A percentile compares a stretch with the other conserved stretches of the same genome.
These are phyloP conservation scores for Drosophila diplacantha DNA, from an alignment of 2,888 invertebrate species.

Conservation along the genomic window DNA sequence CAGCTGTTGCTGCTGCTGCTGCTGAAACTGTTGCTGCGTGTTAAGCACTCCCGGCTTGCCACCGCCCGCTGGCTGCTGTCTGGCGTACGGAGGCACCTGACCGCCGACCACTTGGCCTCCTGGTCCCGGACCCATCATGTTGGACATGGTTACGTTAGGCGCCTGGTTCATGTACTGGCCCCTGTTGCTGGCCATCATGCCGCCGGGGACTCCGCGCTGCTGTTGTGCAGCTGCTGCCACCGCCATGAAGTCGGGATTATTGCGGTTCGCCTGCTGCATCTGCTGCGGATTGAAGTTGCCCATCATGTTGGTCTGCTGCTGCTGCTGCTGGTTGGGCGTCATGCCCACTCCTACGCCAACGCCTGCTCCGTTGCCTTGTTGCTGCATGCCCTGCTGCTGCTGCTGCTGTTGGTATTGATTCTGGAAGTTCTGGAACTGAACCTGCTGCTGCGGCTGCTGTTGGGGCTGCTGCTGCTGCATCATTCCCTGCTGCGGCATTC, in stretches of 20 bases:
- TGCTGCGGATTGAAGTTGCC: conserved; percentile 77
- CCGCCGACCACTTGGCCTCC: conserved; percentile 76
- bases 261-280: conserved; percentile 75
- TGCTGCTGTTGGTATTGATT: conserved; percentile 79
- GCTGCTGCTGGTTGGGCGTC: conserved; percentile 69
- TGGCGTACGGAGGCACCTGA: conserved; percentile 88
- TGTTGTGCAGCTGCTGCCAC: conserved; percentile 68
- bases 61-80: conserved; percentile 77
- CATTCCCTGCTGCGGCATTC: conserved; percentile 76
- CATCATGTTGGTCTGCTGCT: conserved; percentile 75
- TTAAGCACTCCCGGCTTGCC: conserved; percentile 75
- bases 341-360: conserved; percentile 61
- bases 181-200: conserved; percentile 74
- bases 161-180: conserved; percentile 80
- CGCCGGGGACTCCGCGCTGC: conserved; percentile 62
- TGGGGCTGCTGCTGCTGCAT: conserved; percentile 72
- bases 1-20: conserved; percentile 83
- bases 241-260: conserved; percentile 75
- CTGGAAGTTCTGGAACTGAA: conserved; percentile 82
- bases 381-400: conserved; percentile 73
- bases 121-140: conserved; percentile 76
- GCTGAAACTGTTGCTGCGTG: conserved; percentile 75
- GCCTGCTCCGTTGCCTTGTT: conserved; percentile 53
- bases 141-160: conserved; percentile 91
- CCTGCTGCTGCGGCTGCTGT: conserved; percentile 66